Conservation (phyloP, 2,113 vertebrate genomes). For the Melanostigma gelatinosum region DNA sequence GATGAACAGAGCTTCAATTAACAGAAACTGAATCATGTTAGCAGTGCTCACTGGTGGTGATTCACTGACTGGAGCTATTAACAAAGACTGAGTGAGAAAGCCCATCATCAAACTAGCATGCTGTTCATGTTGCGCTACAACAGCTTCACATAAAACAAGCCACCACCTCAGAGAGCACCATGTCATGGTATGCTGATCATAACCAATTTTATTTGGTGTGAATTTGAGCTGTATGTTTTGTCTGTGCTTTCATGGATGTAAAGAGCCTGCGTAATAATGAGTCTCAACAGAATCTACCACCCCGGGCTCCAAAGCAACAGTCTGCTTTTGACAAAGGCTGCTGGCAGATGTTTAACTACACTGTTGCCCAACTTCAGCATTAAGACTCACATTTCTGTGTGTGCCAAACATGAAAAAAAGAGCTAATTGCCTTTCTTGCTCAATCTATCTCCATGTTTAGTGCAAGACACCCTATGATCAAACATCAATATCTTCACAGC, state of each 20-base stretch:
- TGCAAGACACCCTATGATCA: constrained; percentile 59
- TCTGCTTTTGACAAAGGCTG: constrained; percentile 42
- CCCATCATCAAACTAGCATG: constrained; percentile 44
- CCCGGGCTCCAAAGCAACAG: constrained; percentile 38
- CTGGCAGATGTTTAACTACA: constrained; percentile 53
- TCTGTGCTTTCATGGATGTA: constrained; percentile 34
- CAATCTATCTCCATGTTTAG: constrained; percentile 42
- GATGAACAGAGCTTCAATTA: constrained; percentile 58
- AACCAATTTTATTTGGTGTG: constrained; percentile 26
- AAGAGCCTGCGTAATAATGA: constrained; percentile 43
- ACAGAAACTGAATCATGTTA: constrained; percentile 67
- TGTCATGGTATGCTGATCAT: constrained; percentile 24
- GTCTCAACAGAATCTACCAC: constrained; percentile 43
- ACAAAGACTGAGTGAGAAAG: constrained; percentile 31
- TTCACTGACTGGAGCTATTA: constrained; percentile 59
- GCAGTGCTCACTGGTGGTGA: constrained; percentile 50
- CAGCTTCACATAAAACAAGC: background rate
- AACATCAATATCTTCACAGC: constrained; percentile 68
- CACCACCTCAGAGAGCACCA: constrained; percentile 6
- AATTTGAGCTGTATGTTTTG: constrained; percentile 24
- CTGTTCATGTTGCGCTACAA: constrained; percentile 18
- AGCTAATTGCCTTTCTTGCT: constrained; percentile 52
- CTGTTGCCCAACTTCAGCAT: constrained; percentile 27
- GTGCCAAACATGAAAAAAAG: constrained; percentile 25
- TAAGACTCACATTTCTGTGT: constrained; percentile 19